phyloP scores from a whole-genome alignment of 2,797 vertebrate genomes.

The Coendou prehensilis region DNA sequence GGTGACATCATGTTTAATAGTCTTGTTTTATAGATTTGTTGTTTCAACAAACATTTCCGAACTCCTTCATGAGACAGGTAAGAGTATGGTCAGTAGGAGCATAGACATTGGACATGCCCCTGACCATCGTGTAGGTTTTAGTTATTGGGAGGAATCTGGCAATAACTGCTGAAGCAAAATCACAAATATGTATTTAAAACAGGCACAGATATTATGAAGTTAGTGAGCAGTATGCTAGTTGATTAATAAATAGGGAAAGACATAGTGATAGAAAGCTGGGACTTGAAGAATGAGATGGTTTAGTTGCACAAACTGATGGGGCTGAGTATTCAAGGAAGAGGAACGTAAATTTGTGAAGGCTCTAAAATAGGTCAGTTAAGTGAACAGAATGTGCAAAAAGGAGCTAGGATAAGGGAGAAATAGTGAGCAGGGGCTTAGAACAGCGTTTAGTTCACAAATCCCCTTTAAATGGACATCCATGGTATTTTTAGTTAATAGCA shows the following conservation, averaged over 20 bases:
- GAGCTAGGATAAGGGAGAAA: not conserved
- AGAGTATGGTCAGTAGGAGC: not conserved
- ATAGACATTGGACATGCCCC: not conserved
- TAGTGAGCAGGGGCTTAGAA: not conserved
- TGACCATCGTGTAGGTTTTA: not conserved
- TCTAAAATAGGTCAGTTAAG: not conserved
- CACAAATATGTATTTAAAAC: not conserved
- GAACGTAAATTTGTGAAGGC: not conserved
- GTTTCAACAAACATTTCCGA: slow-evolving; percentile 2
- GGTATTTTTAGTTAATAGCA: not conserved
- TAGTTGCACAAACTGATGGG: not conserved
- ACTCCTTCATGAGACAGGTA: not conserved
- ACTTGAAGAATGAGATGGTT: not conserved
- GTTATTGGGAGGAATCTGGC: not conserved
- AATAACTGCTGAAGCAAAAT: not conserved
- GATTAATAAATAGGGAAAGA: not conserved
- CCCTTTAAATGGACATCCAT: not conserved
- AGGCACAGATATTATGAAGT: not conserved
- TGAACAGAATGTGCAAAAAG: no score
- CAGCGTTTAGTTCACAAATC: not conserved
- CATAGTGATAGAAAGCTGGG: not conserved
- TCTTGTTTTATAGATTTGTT: slow-evolving; percentile 1
- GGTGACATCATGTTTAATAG: not conserved
- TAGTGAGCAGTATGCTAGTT: not conserved
- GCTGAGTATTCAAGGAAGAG: not conserved